phyloP scores from a whole-genome alignment of 2,113 vertebrate genomes.

The Nerophis ophidion region DNA sequence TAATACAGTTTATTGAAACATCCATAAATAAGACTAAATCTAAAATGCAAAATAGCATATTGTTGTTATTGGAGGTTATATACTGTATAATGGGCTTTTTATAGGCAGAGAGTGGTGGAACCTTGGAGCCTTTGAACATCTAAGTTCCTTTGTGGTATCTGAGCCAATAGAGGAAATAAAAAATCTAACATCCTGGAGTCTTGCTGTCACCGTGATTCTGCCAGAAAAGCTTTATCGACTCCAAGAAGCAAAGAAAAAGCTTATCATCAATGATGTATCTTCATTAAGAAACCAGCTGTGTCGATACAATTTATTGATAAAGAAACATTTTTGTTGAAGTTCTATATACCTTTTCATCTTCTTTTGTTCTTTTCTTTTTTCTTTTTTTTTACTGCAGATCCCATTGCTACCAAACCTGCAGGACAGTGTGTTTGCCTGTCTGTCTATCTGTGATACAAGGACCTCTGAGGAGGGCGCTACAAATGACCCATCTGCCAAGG shows the following conservation, averaged over 20 bases:
- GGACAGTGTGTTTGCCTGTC: slow-evolving; percentile 12
- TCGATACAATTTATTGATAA: slow-evolving; percentile 8
- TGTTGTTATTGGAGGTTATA: background rate
- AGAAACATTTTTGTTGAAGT: background rate
- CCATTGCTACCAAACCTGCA: slow-evolving; percentile 11
- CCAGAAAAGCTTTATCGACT: slow-evolving; percentile 4
- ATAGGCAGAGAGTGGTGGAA: background rate
- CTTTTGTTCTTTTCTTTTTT: background rate
- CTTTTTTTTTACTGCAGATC: background rate
- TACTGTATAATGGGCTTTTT: slow-evolving; percentile 5
- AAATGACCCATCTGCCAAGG: slow-evolving; percentile 52
- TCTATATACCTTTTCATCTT: background rate
- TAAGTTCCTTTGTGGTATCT: slow-evolving; percentile 4
- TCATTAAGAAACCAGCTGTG: background rate
- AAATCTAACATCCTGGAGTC: slow-evolving; percentile 5
- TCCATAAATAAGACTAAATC: background rate
- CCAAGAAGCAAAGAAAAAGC: background rate
- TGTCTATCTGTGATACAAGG: slow-evolving; percentile 26
- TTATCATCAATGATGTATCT: slow-evolving; percentile 2
- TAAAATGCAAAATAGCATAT: background rate
- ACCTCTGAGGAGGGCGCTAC: slow-evolving; percentile 27
- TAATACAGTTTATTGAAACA: too few relatives aligned
- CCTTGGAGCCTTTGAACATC: background rate
- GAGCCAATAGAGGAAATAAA: background rate
- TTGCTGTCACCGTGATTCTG: background rate